Conservation (phyloP, 1,140 invertebrate genomes). For the Drosophila tristis region DNA sequence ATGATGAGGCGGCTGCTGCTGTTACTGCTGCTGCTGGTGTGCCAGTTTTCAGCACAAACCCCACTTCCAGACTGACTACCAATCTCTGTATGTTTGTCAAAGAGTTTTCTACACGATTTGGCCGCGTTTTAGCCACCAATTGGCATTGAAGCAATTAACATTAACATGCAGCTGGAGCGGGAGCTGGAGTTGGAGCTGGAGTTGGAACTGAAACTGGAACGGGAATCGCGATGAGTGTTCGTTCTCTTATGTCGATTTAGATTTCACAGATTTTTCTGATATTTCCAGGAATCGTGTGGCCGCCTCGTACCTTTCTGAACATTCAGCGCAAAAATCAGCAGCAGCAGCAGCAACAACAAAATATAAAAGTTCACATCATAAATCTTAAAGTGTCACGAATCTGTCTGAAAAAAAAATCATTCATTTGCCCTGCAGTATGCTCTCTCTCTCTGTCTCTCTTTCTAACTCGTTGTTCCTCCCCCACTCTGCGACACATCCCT, state of each 20-base stretch:
- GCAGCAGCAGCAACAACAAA: conserved; percentile 26
- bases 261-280: conserved; percentile 76
- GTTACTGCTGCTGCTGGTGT: conserved; percentile 34
- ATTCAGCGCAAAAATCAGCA: too few species aligned
- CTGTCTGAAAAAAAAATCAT: conserved; percentile 78
- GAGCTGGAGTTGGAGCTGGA: neutral
- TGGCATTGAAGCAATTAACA: conserved; percentile 82
- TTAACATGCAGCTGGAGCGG: conserved; percentile 73
- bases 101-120: conserved; percentile 79
- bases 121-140: conserved; percentile 74
- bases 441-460: conserved; percentile 7
- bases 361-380: conserved; percentile 81
- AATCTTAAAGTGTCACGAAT: conserved; percentile 83
- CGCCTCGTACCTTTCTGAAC: conserved; percentile 35
- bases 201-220: conserved; percentile 30
- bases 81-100: conserved; percentile 73
- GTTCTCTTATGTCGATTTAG: conserved; percentile 76
- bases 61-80: conserved; percentile 21
- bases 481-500: neutral
- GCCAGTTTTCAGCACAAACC: conserved; percentile 40
- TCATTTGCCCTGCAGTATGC: conserved; percentile 67
- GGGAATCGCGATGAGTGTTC: conserved; percentile 59
- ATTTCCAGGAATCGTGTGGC: conserved; percentile 77
- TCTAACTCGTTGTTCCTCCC: neutral
- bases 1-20: conserved; percentile 21